Base-by-base conservation (phyloP, 1,140 invertebrate genomes). In the Zophobas atratus region DNA sequence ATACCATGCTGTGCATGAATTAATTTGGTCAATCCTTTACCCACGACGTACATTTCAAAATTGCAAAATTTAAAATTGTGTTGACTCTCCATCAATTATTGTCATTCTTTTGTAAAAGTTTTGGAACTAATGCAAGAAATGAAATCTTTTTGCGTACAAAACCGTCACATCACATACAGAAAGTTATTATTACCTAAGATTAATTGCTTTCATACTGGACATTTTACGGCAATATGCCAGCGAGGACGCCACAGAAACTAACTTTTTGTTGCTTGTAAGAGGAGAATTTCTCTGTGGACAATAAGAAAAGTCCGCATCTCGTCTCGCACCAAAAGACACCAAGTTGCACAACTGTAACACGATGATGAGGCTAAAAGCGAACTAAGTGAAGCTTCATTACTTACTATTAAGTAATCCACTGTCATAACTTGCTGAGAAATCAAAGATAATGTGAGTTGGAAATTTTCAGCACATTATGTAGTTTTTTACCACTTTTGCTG, bases 211-310 rank as follows among this genome's bases (percentile, higher is more conserved):
- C 6, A 8, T 60, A 60, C 56, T 60, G 35, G 56, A 35, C 56
- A 60, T 60, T 60, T 60, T 60, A 60, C 38, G 35, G 39, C 20
- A 20, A 20, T 20, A 20, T 20, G 20, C 20, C 20, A 20, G 20
- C 60, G 33, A 67, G 33, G 39, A 36, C 39, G 39, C 8, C 43
- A 67, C 60, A 67, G 20, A 67, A 67, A n/a, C 20, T 38, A 43
- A 67, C 38, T 67, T 67, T 67, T 67, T 67, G 60, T 67, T 60
- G 56, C n/a, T 8, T 36, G 36, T 60, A 60, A 60, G 56, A 60
- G 34, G 56, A 39, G 56, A 60, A 60, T 39, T 60, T 60, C n/a
- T 20, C 56, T 60, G 34, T 36, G 56, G 56, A 60, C 56, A 60
- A 60, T 60, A 60, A 60, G 56, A 39, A 60, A n/a, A 36, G 8